Base-by-base conservation (phyloP, 2,113 vertebrate genomes). In the Chionodraco myersi region DNA sequence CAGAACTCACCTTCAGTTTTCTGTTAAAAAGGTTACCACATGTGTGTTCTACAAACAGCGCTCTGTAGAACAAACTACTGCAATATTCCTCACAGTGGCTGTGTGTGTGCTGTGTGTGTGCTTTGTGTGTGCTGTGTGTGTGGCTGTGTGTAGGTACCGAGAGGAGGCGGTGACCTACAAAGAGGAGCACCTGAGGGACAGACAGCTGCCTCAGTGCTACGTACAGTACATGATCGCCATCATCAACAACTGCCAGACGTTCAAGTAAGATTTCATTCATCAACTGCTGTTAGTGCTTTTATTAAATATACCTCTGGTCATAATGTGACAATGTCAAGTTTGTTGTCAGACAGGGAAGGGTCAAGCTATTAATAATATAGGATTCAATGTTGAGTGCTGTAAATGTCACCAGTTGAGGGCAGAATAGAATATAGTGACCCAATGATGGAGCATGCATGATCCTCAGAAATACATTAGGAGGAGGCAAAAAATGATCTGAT, bases 211-310 rank as follows among this genome's bases (percentile, higher is more conserved):
- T 2, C 97, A 95, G 5, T 99, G 96, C 90, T 99, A 99, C 0
- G 97, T 99, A 5, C 98, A 99, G 53, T 99, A 99, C 83, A 96
- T 99, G 97, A 95, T 99, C 2, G 98, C 96, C 64, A 92, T 98
- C 84, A 96, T 99, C 89, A 99, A 99, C 93, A 99, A 99, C 93
- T 99, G 98, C 88, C 97, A 99, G 87, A 99, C 98, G 0, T 99
- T 99, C 87, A 98, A 95, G 98, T 99, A 89, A 93, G 96, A 83
- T 10, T 44, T 30, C 0, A 10, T 65, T 47, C 2, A 76, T 23
- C 2, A 57, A 44, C 11, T 34, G 0, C 1, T 65, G 36, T 16
- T 62, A 2, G 5, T 10, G 2, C 49, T 48, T 14, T 49, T 0
- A 64, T 8, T n/a, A 10, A 26, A 23, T 45, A 63, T 13, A 23